Percentiles rank a stretch among this genome's conserved stretches.
Conservation (phyloP, 2,888 invertebrate species). For the Andrena trimmerana region DNA sequence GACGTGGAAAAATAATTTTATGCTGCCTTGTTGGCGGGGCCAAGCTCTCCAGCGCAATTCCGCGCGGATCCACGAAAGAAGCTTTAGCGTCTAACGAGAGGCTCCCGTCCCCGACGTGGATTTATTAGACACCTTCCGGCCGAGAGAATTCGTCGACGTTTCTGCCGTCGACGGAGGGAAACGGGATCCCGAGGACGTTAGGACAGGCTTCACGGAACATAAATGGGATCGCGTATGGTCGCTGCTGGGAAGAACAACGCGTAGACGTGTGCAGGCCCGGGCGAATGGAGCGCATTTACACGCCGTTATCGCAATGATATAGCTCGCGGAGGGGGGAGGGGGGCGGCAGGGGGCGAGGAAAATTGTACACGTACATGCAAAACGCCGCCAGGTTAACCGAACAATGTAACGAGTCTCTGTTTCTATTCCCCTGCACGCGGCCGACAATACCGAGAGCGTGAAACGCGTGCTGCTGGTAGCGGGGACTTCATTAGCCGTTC, state of each 20-base stretch:
- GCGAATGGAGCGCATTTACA: conserved; percentile 54
- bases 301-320: conserved; percentile 63
- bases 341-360: conserved; percentile 27
- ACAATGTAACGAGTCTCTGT: conserved; percentile 64
- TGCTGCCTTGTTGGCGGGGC: neutral
- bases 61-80: conserved; percentile 31
- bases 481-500: conserved; percentile 57
- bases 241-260: conserved; percentile 46
- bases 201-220: conserved; percentile 43
- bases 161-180: conserved; percentile 16
- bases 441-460: conserved; percentile 50
- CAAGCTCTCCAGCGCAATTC: conserved; percentile 4
- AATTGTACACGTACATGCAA: conserved; percentile 62
- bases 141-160: conserved; percentile 59
- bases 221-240: conserved; percentile 49
- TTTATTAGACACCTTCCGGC: conserved; percentile 66
- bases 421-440: conserved; percentile 42
- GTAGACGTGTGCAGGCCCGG: conserved; percentile 6
- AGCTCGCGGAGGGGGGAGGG: conserved; percentile 22
- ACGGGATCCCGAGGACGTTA: conserved; percentile 36
- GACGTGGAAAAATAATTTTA: conserved; percentile 37
- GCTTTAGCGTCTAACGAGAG: conserved; percentile 58
- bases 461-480: conserved; percentile 54
- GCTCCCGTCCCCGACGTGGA: conserved; percentile 49
- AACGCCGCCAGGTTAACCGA: conserved; percentile 67